Evolutionary conservation across 2,113 vertebrate genomes (phyloP), one percentile per base, ranked within the genome.

Genomic region (Leptosomus discolor): DNA sequence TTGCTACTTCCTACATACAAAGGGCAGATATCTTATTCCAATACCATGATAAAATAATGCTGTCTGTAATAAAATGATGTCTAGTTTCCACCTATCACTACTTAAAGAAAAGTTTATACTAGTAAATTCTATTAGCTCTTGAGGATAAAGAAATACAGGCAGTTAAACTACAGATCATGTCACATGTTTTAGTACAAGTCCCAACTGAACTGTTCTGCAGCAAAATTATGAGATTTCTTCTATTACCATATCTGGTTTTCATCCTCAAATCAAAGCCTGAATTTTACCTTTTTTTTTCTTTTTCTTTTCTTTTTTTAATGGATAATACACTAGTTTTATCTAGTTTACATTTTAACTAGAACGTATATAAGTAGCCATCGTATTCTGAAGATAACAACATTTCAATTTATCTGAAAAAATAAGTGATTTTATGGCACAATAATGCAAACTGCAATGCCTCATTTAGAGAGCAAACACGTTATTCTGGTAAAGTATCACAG

Each of bases 361-460:
- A 83, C 82, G 71, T 90, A 94, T 94, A 96, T 87, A 97, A 90
- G 71, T 87, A 93, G 91, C 64, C 48, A 61, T 69, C 39, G 63
- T 92, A 64, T 68, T 85, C 78, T 4, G 3, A 85, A 94, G 58
- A 85, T 54, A 94, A 68, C 91, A 95, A 94, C 36, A 77, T 71
- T 96, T 85, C 93, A 88, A 95, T 95, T 86, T 93, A 61, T 74
- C 73, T 95, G 73, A 57, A 93, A 92, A 97, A 94, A 69, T 15
- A 93, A 78, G 64, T 41, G 67, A 88, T 92, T 97, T 94, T 95
- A 92, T 92, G 81, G 67, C 53, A 37, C 80, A 94, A 79, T 94
- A 95, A 94, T 41, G 88, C 45, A 88, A 92, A 85, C 39, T 85
- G 41, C 30, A 85, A 84, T 23, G 85, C 73, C 88, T 97, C 94